These are phyloP conservation scores for Anguilla pacifica DNA, from an alignment of 2,797 vertebrate species.

Conservation along the genomic window DNA sequence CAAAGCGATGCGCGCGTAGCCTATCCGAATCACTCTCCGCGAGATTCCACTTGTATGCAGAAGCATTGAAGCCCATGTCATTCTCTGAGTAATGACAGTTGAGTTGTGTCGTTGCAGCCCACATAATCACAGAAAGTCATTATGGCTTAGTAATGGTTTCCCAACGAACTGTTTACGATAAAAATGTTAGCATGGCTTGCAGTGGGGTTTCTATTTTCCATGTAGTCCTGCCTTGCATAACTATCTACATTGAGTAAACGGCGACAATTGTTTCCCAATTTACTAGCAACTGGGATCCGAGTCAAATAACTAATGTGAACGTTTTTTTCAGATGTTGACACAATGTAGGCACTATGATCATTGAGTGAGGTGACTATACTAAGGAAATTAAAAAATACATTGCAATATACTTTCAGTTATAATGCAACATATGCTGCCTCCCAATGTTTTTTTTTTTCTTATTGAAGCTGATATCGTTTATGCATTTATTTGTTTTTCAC, in stretches of 20 bases:
- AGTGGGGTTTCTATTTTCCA: background rate
- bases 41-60: background rate
- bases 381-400: background rate
- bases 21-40: background rate
- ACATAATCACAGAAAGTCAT: background rate
- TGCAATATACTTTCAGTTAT: background rate
- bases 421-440: background rate
- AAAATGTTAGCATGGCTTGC: background rate
- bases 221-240: background rate
- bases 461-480: background rate
- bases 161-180: background rate
- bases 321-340: background rate
- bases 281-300: background rate
- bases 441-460: background rate
- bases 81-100: background rate
- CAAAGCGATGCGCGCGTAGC: background rate
- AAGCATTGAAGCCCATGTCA: background rate
- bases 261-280: background rate
- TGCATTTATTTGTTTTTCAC: background rate
- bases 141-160: background rate
- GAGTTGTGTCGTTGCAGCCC: background rate
- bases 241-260: background rate
- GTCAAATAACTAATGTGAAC: background rate
- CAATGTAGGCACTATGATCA: background rate
- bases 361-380: background rate